Conservation (phyloP, 2,797 vertebrate species). For the Margarornis squamiger region DNA sequence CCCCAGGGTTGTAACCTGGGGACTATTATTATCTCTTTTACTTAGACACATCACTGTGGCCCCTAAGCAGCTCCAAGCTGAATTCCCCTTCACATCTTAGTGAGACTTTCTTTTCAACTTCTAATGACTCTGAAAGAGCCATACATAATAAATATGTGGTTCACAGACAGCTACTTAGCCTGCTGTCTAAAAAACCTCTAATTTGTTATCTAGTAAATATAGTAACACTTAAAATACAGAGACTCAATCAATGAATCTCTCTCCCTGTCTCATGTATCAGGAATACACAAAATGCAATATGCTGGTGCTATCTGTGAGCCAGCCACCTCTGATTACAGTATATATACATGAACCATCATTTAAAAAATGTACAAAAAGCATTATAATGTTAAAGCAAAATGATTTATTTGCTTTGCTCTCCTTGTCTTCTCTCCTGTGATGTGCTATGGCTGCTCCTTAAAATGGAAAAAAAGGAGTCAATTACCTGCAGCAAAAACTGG, state of each 20-base stretch:
- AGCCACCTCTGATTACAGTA: not conserved
- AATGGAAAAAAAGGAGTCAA: not conserved
- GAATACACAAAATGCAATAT: not conserved
- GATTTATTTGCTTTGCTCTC: not conserved
- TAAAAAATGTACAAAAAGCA: not conserved
- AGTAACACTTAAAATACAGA: constrained; percentile 69
- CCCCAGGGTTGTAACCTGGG: not conserved
- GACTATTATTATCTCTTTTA: not conserved
- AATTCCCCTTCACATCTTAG: not conserved
- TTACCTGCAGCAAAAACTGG: not conserved
- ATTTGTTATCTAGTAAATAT: constrained; percentile 65
- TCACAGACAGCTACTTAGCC: constrained; percentile 53
- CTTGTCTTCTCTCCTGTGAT: not conserved
- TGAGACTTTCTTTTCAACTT: constrained; percentile 18
- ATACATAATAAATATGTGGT: constrained; percentile 56
- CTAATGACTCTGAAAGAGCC: constrained; percentile 15
- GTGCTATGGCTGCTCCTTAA: not conserved
- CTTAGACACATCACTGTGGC: not conserved
- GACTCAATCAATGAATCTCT: constrained; percentile 42
- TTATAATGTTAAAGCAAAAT: not conserved
- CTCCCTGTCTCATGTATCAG: not conserved
- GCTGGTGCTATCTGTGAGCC: not conserved
- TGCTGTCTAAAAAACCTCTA: constrained; percentile 60
- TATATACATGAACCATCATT: not conserved
- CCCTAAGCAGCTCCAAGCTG: not conserved